Conservation (phyloP, 1,140 invertebrate genomes). For the Radopholus similis region DNA sequence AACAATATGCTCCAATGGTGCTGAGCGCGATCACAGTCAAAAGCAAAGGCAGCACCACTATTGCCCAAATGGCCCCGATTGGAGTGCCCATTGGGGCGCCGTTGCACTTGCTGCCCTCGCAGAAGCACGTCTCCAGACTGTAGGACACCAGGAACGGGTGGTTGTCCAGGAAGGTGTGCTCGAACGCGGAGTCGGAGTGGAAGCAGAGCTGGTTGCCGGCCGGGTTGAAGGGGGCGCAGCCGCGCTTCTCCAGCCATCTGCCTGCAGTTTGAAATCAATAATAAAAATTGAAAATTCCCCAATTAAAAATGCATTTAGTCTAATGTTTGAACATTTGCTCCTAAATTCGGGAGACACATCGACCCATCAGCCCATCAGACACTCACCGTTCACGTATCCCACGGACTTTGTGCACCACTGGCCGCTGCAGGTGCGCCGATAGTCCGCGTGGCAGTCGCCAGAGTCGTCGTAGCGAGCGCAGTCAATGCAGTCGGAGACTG, state of each 20-base stretch:
- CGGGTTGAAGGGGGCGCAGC: slow-evolving; percentile 10
- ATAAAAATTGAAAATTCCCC: too few species aligned
- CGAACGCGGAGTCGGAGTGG: not conserved
- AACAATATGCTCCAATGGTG: too few species aligned
- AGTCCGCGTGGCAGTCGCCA: not conserved
- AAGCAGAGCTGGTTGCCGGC: not conserved
- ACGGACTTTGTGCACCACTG: not conserved
- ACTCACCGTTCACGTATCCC: not conserved
- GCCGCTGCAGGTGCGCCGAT: not conserved
- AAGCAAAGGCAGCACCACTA: too few species aligned
- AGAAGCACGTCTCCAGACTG: not conserved
- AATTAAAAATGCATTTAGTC: too few species aligned
- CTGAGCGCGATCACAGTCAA: too few species aligned
- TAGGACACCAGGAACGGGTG: not conserved
- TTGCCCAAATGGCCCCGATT: too few species aligned
- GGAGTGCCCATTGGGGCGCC: too few species aligned
- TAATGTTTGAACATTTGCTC: too few species aligned
- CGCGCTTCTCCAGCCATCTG: slow-evolving; percentile 7
- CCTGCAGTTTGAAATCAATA: not conserved
- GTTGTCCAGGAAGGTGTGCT: not conserved
- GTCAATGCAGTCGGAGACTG: too few species aligned
- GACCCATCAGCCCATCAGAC: not conserved
- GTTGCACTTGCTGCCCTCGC: not conserved
- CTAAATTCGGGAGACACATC: not conserved
- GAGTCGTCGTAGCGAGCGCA: not conserved